Conservation (phyloP, 2,797 vertebrate genomes). For the Oophaga sylvatica region DNA sequence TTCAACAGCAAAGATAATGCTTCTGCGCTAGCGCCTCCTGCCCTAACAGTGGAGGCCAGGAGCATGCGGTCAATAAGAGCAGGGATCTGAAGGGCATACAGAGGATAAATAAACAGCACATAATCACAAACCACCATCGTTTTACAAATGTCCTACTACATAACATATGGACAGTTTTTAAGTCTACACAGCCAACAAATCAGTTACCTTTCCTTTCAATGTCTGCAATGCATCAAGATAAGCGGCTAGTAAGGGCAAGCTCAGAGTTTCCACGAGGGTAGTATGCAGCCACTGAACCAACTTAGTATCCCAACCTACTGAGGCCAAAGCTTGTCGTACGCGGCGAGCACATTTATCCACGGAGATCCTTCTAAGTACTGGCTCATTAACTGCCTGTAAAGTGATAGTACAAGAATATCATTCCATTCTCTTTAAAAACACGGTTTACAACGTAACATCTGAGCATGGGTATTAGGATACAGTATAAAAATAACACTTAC, state of each 20-base stretch:
- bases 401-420: not conserved
- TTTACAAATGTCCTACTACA: not conserved
- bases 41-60: constrained; percentile 85
- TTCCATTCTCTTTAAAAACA: not conserved
- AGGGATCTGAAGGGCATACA: constrained; percentile 79
- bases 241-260: constrained; percentile 91
- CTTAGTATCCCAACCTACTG: constrained; percentile 93
- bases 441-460: not conserved
- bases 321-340: constrained; percentile 92
- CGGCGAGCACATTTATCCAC: constrained; percentile 96
- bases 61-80: constrained; percentile 94
- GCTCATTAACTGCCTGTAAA: constrained; percentile 88
- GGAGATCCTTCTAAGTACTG: constrained; percentile 88
- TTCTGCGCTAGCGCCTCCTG: constrained; percentile 88
- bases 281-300: constrained; percentile 95
- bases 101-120: not conserved
- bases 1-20: constrained; percentile 93
- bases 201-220: constrained; percentile 92
- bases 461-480: not conserved
- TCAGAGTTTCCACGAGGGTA: constrained; percentile 92
- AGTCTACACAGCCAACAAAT: not conserved
- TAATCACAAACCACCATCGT: not conserved
- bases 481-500: constrained; percentile 73
- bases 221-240: constrained; percentile 97
- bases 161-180: too few relatives aligned